phyloP scores from a whole-genome alignment of 2,797 vertebrate genomes.

The Malurus leucopterus region DNA sequence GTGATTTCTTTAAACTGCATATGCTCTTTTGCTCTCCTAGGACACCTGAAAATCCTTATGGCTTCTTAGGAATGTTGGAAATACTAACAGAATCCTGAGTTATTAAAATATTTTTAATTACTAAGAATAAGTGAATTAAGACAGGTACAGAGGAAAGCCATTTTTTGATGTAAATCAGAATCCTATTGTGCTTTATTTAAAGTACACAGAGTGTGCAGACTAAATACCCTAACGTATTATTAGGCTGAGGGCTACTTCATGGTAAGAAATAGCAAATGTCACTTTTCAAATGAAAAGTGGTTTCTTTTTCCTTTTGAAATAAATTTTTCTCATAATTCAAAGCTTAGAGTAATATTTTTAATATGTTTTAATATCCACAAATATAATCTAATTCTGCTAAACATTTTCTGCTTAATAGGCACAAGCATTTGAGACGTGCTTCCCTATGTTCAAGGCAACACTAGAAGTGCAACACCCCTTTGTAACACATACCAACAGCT shows the following conservation, averaged over 20 bases:
- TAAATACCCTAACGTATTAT: not conserved
- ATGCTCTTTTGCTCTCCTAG: not conserved
- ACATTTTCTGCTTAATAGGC: not conserved
- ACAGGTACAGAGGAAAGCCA: not conserved
- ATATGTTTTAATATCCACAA: not conserved
- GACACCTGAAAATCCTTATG: not conserved
- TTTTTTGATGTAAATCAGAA: not conserved
- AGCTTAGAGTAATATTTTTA: not conserved
- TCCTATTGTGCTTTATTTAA: not conserved
- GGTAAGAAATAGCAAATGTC: not conserved
- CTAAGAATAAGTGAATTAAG: not conserved
- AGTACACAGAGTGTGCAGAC: not conserved
- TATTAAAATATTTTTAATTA: not conserved
- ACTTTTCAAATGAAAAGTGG: not conserved
- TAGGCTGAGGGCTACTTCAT: not conserved
- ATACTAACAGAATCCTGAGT: not conserved
- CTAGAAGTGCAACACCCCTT: not conserved
- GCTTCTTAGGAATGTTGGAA: not conserved
- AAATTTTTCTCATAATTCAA: not conserved
- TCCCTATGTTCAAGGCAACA: not conserved
- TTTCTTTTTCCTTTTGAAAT: not conserved
- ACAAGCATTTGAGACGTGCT: not conserved
- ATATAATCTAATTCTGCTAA: not conserved
- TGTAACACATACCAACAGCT: constrained; percentile 85
- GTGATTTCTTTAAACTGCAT: not conserved